These are phyloP conservation scores for Calameuta pallipes DNA, from an alignment of 2,888 invertebrate species.

Conservation along the genomic window DNA sequence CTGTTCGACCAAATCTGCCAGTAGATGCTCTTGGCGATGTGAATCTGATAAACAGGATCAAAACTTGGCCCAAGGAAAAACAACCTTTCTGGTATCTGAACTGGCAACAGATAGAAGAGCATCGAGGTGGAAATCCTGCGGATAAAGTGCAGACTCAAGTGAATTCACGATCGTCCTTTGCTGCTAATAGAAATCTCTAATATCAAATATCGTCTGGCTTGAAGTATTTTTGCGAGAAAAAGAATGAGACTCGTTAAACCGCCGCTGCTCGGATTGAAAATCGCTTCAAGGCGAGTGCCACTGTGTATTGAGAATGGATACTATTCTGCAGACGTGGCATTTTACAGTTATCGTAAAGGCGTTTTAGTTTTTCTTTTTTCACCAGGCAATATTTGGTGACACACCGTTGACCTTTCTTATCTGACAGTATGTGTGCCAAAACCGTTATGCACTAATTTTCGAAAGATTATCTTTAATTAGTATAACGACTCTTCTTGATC, in stretches of 20 bases:
- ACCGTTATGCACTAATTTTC: not conserved
- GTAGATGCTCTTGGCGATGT: conserved; percentile 76
- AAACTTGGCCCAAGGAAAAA: conserved; percentile 74
- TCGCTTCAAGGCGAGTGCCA: not conserved
- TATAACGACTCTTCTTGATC: not conserved
- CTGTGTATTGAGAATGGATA: not conserved
- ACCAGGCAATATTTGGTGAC: not conserved
- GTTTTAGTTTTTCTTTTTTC: not conserved
- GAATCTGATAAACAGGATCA: conserved; percentile 73
- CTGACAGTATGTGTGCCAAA: not conserved
- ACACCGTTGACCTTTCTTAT: not conserved
- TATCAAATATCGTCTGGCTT: not conserved
- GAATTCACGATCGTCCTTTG: not conserved
- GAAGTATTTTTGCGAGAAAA: not conserved
- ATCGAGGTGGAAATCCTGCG: conserved; percentile 55
- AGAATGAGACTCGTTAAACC: not conserved
- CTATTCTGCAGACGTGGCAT: not conserved
- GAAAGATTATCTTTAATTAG: not conserved
- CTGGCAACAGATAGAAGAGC: conserved; percentile 74
- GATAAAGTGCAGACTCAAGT: not conserved
- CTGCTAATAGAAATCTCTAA: not conserved
- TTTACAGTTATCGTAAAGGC: not conserved
- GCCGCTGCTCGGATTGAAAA: not conserved
- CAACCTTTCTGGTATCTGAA: conserved; percentile 82
- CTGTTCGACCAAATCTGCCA: conserved; percentile 69